A percentile compares a stretch with the other conserved stretches of the same genome.
Evolutionary conservation across 2,113 vertebrate genomes (phyloP).

Genomic region (Chionis minor): DNA sequence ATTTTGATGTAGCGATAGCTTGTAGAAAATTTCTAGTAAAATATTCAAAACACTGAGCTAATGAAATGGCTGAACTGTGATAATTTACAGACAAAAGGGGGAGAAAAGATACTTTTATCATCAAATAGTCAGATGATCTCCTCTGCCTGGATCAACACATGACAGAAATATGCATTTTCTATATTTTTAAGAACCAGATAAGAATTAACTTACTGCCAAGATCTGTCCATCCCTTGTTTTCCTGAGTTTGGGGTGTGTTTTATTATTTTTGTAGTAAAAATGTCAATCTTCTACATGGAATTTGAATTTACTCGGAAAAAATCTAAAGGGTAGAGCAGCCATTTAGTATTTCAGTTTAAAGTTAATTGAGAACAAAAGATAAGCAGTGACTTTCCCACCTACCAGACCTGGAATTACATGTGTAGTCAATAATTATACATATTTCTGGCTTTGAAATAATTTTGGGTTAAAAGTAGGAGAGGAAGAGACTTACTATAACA

Average conservation of each 20-base stretch:
- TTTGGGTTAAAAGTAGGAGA: not conserved
- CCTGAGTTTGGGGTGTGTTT: fast-evolving
- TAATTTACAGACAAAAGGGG: not conserved
- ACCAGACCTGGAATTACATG: not conserved
- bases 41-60: conserved; percentile 15
- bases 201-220: not conserved
- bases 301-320: not conserved
- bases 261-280: not conserved
- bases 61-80: not conserved
- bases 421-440: not conserved
- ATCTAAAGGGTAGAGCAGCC: not conserved
- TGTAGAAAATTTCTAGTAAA: not conserved
- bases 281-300: fast-evolving
- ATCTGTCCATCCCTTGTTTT: not conserved
- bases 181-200: not conserved
- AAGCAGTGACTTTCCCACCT: not conserved
- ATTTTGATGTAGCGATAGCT: not conserved
- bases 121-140: not conserved
- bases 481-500: not conserved
- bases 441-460: not conserved
- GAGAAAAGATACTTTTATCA: not conserved
- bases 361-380: not conserved
- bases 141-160: not conserved
- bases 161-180: not conserved
- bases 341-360: not conserved